A percentile compares a stretch with the other conserved stretches of the same genome.
phyloP scores from a whole-genome alignment of 64 coral and sea anemone species.

The Montipora cactus region DNA sequence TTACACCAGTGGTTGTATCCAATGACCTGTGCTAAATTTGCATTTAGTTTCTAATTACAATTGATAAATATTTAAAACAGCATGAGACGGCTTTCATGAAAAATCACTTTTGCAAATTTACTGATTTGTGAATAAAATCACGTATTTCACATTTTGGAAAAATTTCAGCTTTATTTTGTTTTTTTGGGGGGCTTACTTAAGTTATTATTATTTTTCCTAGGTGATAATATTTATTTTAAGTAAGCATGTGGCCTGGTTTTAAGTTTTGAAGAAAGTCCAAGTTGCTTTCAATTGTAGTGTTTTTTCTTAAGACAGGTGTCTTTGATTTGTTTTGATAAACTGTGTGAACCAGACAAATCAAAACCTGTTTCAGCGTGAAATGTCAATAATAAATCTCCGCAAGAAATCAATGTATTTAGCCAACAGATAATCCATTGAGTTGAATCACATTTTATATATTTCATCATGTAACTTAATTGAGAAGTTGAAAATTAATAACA shows the following conservation, averaged over 20 bases:
- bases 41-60: conserved; percentile 21
- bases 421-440: too few relatives aligned
- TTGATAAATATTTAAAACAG: conserved; percentile 50
- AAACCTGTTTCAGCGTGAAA: not conserved
- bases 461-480: too few relatives aligned
- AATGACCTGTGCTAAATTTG: conserved; percentile 48
- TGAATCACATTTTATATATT: too few relatives aligned
- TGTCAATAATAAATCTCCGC: not conserved
- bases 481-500: too few relatives aligned
- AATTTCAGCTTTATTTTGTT: not conserved
- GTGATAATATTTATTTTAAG: not conserved
- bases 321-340: not conserved
- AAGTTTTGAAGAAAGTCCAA: not conserved
- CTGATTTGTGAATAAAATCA: not conserved
- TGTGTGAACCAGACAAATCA: not conserved
- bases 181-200: not conserved
- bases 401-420: not conserved
- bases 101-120: not conserved
- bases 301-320: conserved; percentile 6
- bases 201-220: not conserved
- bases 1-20: conserved; percentile 13
- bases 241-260: conserved; percentile 13
- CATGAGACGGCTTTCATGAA: conserved; percentile 1
- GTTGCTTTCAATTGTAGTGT: conserved; percentile 1
- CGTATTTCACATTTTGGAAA: not conserved